A percentile compares a stretch with the other conserved stretches of the same genome.
These are phyloP conservation scores for Clanis bilineata DNA, from an alignment of 2,888 invertebrate genomes.

Conservation along the genomic window DNA sequence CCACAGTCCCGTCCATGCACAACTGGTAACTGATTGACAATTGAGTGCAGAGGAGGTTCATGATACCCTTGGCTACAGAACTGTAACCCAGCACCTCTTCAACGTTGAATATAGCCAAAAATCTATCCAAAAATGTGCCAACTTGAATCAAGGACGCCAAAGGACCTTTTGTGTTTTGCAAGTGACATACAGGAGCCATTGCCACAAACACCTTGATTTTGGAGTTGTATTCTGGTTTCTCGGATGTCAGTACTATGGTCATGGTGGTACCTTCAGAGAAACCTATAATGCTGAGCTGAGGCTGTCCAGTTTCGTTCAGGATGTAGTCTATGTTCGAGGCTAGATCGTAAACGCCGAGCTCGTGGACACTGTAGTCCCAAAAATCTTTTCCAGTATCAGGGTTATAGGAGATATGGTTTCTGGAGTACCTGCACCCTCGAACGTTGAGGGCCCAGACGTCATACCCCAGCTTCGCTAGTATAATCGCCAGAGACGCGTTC, in stretches of 20 bases:
- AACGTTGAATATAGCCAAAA: neutral
- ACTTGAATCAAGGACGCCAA: constrained; percentile 9
- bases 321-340: constrained; percentile 78
- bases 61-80: constrained; percentile 21
- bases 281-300: constrained; percentile 83
- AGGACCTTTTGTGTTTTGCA: constrained; percentile 28
- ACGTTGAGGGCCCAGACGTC: constrained; percentile 49
- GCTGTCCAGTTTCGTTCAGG: constrained; percentile 62
- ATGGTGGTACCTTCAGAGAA: constrained; percentile 85
- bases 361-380: constrained; percentile 80
- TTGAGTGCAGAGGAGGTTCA: constrained; percentile 19
- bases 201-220: constrained; percentile 77
- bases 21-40: constrained; percentile 21
- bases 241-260: constrained; percentile 75
- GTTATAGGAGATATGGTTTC: constrained; percentile 72
- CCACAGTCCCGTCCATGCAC: constrained; percentile 21
- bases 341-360: constrained; percentile 85
- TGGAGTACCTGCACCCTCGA: constrained; percentile 72
- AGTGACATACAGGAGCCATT: constrained; percentile 38
- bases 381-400: constrained; percentile 55
- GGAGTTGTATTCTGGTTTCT: constrained; percentile 78
- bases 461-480: constrained; percentile 35
- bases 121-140: neutral
- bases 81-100: constrained; percentile 19
- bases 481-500: constrained; percentile 34